Base-by-base conservation (phyloP, 2,888 invertebrate genomes). In the Liopterus haemorrhoidalis region DNA sequence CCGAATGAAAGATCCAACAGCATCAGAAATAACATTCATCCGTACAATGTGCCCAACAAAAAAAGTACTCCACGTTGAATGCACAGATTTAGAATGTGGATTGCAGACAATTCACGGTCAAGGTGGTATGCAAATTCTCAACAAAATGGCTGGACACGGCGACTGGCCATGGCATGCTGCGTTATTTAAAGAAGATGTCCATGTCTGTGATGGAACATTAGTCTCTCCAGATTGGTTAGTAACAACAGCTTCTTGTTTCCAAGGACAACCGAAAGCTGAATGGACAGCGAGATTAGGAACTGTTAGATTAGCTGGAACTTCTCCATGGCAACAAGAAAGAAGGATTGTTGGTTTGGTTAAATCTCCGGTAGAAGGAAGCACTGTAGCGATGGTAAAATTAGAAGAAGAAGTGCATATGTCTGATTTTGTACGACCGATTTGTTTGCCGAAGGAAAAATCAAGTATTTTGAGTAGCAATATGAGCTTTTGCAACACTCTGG, bases 111-210 rank as follows among this genome's bases (percentile, higher is more conserved):
- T 66, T 0, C 64, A 64, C 32, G 52, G 57, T 4, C 49, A 55
- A 1, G 48, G 52, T 19, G 59, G 57, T 1, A 48, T 58, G 8
- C 59, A 60, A 36, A 50, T 57, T 2, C 67, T 89, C 48, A 74
- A 78, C 24, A 85, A 86, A 58, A 81, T 85, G 68, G 78, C 88
- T 1, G 74, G 74, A 3, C 83, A 85, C 1, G 90, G 89, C 2
- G 89, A 90, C 64, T 90, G 91, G 91, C 92, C 92, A n/a, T 92
- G 92, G 91, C 82, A 89, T 62, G 86, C 82, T 12, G 82, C 86
- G 2, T 71, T 93, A 2, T 79, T 86, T 59, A 82, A 89, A 57
- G 81, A 89, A 59, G 84, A 88, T 53, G 81, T 84, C 27, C 91
- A 92, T 63, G 85, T 88, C 4, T 93, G 92, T 63, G 92, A 93